phyloP scores from a whole-genome alignment of 2,797 vertebrate genomes.

The Cuculus canorus region DNA sequence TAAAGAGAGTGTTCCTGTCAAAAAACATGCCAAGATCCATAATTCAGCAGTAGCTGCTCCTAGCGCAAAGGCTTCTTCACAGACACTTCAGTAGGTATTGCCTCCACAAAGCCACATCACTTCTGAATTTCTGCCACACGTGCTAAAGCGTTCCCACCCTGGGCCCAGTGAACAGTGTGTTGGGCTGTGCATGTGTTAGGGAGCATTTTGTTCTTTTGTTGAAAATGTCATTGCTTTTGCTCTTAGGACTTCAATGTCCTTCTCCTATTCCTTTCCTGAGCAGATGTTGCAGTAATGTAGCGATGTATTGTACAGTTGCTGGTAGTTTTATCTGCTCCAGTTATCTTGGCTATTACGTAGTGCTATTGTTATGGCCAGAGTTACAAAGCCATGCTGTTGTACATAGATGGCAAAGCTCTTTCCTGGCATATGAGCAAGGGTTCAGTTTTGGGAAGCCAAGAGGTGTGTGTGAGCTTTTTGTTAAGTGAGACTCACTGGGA shows the following conservation, averaged over 20 bases:
- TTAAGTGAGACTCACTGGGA: not conserved
- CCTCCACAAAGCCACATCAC: not conserved
- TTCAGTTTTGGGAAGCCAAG: not conserved
- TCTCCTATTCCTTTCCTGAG: not conserved
- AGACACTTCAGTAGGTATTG: not conserved
- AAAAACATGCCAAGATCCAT: not conserved
- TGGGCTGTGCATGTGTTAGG: not conserved
- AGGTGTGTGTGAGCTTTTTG: not conserved
- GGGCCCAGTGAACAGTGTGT: not conserved
- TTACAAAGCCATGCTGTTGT: not conserved
- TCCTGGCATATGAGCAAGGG: not conserved
- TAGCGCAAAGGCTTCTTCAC: not conserved
- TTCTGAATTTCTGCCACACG: not conserved
- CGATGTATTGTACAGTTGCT: not conserved
- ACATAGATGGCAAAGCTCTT: not conserved
- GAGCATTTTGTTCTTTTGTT: not conserved
- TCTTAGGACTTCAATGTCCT: not conserved
- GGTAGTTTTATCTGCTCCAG: not conserved
- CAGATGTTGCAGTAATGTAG: not conserved
- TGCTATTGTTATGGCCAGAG: not conserved
- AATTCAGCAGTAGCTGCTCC: not conserved
- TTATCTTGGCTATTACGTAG: not conserved
- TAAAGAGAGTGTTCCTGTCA: not conserved
- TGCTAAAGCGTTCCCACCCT: not conserved
- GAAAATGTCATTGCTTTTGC: not conserved